These are phyloP conservation scores for Dasyornis broadbenti DNA, from an alignment of 2,113 vertebrate genomes.

Conservation along the genomic window DNA sequence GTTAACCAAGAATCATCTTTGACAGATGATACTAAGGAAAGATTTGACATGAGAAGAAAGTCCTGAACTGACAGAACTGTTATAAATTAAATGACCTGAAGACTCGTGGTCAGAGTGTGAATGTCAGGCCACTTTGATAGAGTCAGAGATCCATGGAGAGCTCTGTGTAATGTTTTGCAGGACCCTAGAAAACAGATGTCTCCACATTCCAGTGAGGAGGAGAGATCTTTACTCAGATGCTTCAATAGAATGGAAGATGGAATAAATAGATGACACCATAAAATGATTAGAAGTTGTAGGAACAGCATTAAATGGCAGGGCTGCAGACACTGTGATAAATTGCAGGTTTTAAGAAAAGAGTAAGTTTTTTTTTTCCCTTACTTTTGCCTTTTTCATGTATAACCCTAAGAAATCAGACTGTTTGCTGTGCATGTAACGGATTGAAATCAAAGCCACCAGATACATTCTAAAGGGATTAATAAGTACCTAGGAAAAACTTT, in stretches of 20 bases:
- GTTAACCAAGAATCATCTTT: neutral
- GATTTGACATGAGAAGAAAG: constrained; percentile 23
- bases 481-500: neutral
- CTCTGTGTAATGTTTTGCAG: neutral
- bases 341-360: neutral
- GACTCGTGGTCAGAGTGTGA: neutral
- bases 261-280: neutral
- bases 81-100: constrained; percentile 37
- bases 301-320: neutral
- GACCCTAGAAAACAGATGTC: neutral
- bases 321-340: neutral
- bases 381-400: neutral
- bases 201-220: neutral
- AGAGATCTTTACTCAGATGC: neutral
- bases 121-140: neutral
- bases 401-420: neutral
- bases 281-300: neutral
- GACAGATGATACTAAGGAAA: constrained; percentile 13
- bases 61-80: neutral
- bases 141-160: neutral
- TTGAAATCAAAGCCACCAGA: neutral
- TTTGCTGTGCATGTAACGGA: neutral
- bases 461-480: neutral
- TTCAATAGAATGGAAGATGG: neutral
- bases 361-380: neutral